Conservation (phyloP, 2,888 invertebrate genomes). For the Acrocera orbiculus region DNA sequence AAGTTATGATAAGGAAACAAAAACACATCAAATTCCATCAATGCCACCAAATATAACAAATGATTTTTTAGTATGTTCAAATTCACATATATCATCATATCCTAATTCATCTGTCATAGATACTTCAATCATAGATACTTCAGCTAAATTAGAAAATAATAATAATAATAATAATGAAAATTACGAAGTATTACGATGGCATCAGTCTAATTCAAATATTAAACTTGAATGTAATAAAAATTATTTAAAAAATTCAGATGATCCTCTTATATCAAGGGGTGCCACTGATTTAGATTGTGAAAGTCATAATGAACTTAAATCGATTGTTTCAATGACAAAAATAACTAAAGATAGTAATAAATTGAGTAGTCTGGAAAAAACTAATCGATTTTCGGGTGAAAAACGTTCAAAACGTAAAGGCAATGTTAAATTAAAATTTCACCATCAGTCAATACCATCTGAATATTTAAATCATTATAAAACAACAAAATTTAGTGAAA, state of each 20-base stretch:
- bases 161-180: too few species aligned
- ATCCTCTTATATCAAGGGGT: constrained; percentile 30
- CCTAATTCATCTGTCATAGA: neutral
- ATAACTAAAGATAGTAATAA: constrained; percentile 1
- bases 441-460: constrained; percentile 61
- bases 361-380: constrained; percentile 15
- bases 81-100: neutral
- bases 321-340: constrained; percentile 11
- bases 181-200: too few species aligned
- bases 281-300: constrained; percentile 23
- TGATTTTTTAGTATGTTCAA: too few species aligned
- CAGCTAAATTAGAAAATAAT: constrained; percentile 4
- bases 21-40: constrained; percentile 9
- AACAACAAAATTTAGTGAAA: constrained; percentile 42
- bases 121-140: constrained; percentile 7
- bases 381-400: constrained; percentile 6
- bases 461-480: constrained; percentile 67
- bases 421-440: constrained; percentile 58
- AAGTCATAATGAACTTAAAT: constrained; percentile 21
- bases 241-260: constrained; percentile 30
- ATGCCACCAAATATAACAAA: neutral
- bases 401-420: constrained; percentile 21
- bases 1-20: constrained; percentile 17
- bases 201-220: constrained; percentile 8
- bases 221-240: too few species aligned